Base-by-base conservation (phyloP, 2,888 invertebrate species). In the Chymomyza fuscimana region DNA sequence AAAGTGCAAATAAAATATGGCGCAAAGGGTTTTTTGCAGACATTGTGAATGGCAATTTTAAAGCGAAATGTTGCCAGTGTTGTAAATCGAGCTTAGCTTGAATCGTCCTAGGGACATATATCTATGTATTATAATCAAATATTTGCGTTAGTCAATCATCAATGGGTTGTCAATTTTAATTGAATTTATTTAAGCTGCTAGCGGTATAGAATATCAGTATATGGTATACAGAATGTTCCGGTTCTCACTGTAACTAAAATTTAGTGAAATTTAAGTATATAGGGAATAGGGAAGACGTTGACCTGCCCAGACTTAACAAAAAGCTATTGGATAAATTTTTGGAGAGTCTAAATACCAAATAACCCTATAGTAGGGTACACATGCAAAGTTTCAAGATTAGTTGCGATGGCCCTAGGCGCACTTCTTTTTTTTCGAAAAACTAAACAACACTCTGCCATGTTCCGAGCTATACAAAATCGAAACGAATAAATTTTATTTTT, bases 161-260 rank as follows among this genome's bases (percentile, higher is more conserved):
- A 46, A 46, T 4, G 10, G 40, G 12, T 25, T 69, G 72, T 70
- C 73, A 73, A 69, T 78, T 82, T 82, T 85, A 84, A 85, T 85
- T 85, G 75, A 78, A 81, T 86, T 84, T 79, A 78, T 80, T 86
- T 82, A 79, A 78, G 87, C 85, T 78, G 46, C 15, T 66, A 77
- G 77, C 78, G 15, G 59, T 16, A 12, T 6, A 12, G 40, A 52
- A 7, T 32, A 7, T 52, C 63, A 19, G 61, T 59, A 63, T 56
- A 52, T 67, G 32, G 32, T 25, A 25, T 25, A 1, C 0, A 25
- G 32, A 4, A 1, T 9, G 32, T 32, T 32, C 32, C 32, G 32
- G 1, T 32, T 32, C 1, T 32, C 32, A 32, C 32, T 74, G 5
- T 62, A 64, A 60, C 63, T 50, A 19, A 63, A 67, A 40, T 70